Evolutionary conservation across 2,113 vertebrate species (phyloP), one percentile per base, ranked within the genome.

Genomic region (Rattus rattus): DNA sequence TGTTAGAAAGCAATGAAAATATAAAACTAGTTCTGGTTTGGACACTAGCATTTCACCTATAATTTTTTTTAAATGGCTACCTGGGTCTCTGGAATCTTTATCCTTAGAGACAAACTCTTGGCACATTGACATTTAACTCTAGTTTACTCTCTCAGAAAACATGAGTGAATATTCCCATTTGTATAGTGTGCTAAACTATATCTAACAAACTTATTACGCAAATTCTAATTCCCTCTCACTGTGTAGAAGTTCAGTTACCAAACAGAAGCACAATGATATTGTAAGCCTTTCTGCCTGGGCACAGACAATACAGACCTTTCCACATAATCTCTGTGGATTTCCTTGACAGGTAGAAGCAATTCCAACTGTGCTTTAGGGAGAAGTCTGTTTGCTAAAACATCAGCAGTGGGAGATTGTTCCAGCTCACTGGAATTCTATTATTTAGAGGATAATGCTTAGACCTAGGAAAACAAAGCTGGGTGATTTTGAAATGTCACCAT

Each of bases 401-500:
- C 36, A 92, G 26, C 59, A 75, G 11, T 77, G 94, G 54, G 17
- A 59, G 24, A 26, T 14, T 73, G 28, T 94, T 98, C 89, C 93
- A 75, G 12, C 30, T 97, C 70, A 88, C 86, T 97, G n/a, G 2
- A 95, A 88, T 56, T 90, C 86, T 88, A 20, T 92, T 97, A 91
- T 79, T 97, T 81, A 87, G 88, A 94, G 67, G 69, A 95, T 94
- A 22, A 88, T 92, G 33, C 13, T 17, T 72, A 97, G 26, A 83
- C 84, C 72, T 89, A 95, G 39, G 47, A 75, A 54, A 96, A 90
- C 30, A 97, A 97, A 97, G 69, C 63, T 97, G 67, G 81, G 54
- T 88, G 1, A 91, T 90, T 95, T 98, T 94, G 54, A 98, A 97
- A 97, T 85, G 26, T 73, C n/a, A 33, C 69, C 96, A 52, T 95